A percentile compares a stretch with the other conserved stretches of the same genome.
Conservation (phyloP, 2,888 invertebrate genomes). For the Oasisia sp. region DNA sequence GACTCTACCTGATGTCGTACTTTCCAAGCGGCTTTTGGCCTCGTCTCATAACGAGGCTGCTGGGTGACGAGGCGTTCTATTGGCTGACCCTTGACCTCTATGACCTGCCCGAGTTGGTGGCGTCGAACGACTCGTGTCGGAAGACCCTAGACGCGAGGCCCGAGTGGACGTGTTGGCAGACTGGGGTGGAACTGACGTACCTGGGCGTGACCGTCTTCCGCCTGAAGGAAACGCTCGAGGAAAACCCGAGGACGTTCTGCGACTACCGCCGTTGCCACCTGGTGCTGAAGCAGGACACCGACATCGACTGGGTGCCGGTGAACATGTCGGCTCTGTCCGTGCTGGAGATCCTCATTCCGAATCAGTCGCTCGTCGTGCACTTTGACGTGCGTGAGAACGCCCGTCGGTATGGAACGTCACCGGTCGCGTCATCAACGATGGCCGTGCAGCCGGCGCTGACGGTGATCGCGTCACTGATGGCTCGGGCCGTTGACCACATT, state of each 20-base stretch:
- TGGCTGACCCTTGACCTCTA: slow-evolving; percentile 65
- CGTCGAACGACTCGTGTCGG: slow-evolving; percentile 12
- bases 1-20: slow-evolving; percentile 81
- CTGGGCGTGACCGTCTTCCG: slow-evolving; percentile 83
- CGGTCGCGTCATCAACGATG: slow-evolving; percentile 39
- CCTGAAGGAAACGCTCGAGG: slow-evolving; percentile 82
- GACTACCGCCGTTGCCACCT: slow-evolving; percentile 68
- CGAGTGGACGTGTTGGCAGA: slow-evolving; percentile 90
- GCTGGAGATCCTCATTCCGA: slow-evolving; percentile 85
- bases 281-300: slow-evolving; percentile 70
- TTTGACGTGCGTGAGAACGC: slow-evolving; percentile 14
- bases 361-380: slow-evolving; percentile 71
- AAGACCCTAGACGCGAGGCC: slow-evolving; percentile 27
- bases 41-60: slow-evolving; percentile 87
- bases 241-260: slow-evolving; percentile 67
- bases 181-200: slow-evolving; percentile 87
- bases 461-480: slow-evolving; percentile 38
- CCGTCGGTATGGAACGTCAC: not conserved
- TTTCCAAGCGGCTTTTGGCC: slow-evolving; percentile 99
- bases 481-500: slow-evolving; percentile 85
- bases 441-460: slow-evolving; percentile 34
- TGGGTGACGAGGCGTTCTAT: slow-evolving; percentile 77
- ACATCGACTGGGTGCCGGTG: slow-evolving; percentile 86
- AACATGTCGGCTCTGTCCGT: slow-evolving; percentile 84
- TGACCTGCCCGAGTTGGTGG: slow-evolving; percentile 41